Base-by-base conservation (phyloP, 30 jellyfish, hydroid and myxozoan genomes). In the Pelagia noctiluca region DNA sequence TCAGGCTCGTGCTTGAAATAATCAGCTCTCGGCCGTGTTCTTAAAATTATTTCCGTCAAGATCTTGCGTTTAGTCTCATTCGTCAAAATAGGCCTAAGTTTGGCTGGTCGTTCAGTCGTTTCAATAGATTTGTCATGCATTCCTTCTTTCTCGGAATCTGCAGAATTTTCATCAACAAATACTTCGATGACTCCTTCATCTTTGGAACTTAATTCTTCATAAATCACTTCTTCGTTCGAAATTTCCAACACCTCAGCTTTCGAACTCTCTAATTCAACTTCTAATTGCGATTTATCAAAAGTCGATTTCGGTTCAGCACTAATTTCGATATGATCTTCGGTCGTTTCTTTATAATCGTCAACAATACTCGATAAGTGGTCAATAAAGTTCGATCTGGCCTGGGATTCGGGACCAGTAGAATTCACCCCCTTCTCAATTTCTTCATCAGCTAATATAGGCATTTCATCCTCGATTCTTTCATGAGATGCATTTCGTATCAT, bases 1-100 rank as follows among this genome's bases (percentile, higher is more conserved):
- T 86, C 96, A 4, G 68, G 63, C 23, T 76, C 96, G 33, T 86
- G 88, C 28, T 67, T 71, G 33, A 86, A 82, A 37, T 82, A 82
- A 70, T 82, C 92, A 0, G 70, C 74, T 32, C 70, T 69, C 12
- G 92, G 82, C 28, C 86, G 76, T 2, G 86, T 82, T 69, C 74
- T 82, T 16, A 83, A 36, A 26, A 82, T 69, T 24, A 82, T 82
- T 25, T 82, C 92, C 37, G 92, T 46, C 7, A 82, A 75, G 25
- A 65, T 68, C 2, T 48, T 69, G 23, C 72, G 62, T 29, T 35
- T 81, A 19, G 29, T 53, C 18, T 82, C 85, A 71, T 82, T 30
- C 16, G 7, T 52, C 26, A 52, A 30, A 2, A 52, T 52, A 52
- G 21, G 7, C n/a, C n/a, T n/a, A n/a, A n/a, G n/a, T 52, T 52